Evolutionary conservation across 1,140 invertebrate genomes (phyloP), one percentile per base, ranked within the genome.

Genomic region (Radopholus similis): DNA sequence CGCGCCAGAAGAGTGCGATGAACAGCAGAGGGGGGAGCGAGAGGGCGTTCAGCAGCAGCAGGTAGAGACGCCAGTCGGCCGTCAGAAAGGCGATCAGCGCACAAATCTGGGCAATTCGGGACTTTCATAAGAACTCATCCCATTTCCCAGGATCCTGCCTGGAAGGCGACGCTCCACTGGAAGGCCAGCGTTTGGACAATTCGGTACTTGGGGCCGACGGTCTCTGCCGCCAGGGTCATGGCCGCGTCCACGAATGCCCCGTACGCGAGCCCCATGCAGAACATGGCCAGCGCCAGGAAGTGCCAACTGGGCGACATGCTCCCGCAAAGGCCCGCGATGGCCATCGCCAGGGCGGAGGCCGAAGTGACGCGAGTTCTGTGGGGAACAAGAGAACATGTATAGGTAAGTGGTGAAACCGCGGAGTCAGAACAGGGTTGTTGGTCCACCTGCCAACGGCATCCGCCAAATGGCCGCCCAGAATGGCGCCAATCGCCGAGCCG

Each of bases 341-440:
- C 35, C 72, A 77, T 75, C 21, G 53, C 40, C 11, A 77, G 15
- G 3, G 58, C 71, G 0, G 75, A 75, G 13, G 47, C 37, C 44
- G 74, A 77, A 13, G 66, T 72, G 13, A 75, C 60, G 75, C 73
- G 77, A 63, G 77, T 75, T 56, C 73, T n/a, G n/a, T n/a, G n/a
- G n/a, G n/a, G n/a, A n/a, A n/a, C n/a, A n/a, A n/a, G n/a, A n/a
- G n/a, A n/a, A n/a, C n/a, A n/a, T n/a, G n/a, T n/a, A n/a, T n/a
- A n/a, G n/a, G n/a, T n/a, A n/a, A n/a, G n/a, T n/a, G n/a, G n/a
- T n/a, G n/a, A n/a, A n/a, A n/a, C n/a, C n/a, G n/a, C 15, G 21
- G 21, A 42, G 21, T 42, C 15, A 42, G 21, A 42, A 42, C n/a
- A 42, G 30, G 34, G 34, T 15, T 13, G 13, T 18, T 55, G 21